These are phyloP conservation scores for Eilema depressum DNA, from an alignment of 2,888 invertebrate genomes.

Conservation along the genomic window DNA sequence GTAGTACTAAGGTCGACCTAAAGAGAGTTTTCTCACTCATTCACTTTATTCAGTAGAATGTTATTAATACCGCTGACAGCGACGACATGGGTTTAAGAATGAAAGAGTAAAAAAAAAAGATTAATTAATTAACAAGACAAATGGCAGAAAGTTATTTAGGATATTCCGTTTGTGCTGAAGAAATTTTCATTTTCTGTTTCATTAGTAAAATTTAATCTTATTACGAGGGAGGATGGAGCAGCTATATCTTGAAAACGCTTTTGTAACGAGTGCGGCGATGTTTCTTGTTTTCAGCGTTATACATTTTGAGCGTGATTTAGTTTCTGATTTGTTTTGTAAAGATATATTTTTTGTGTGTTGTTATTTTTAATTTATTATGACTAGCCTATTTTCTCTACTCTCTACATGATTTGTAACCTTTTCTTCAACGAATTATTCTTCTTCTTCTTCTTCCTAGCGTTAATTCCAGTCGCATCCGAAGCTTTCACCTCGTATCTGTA, in stretches of 20 bases:
- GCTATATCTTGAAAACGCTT: slow-evolving; percentile 72
- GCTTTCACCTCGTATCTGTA: no score
- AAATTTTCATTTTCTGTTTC: slow-evolving; percentile 83
- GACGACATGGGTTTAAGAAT: slow-evolving; percentile 37
- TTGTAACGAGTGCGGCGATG: slow-evolving; percentile 68
- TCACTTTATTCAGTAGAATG: slow-evolving; percentile 5
- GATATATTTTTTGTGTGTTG: background rate
- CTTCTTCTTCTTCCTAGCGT: no score
- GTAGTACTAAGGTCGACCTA: no score
- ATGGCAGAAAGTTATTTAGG: slow-evolving; percentile 75
- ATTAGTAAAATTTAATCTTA: slow-evolving; percentile 83
- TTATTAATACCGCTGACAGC: slow-evolving; percentile 22
- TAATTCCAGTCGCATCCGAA: no score
- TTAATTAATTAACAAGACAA: slow-evolving; percentile 73
- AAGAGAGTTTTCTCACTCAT: background rate
- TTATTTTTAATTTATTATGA: background rate
- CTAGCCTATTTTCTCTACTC: background rate
- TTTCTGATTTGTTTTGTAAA: background rate
- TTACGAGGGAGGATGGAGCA: slow-evolving; percentile 69
- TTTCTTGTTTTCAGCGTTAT: slow-evolving; percentile 56
- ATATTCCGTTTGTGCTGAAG: slow-evolving; percentile 70
- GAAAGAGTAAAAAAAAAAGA: slow-evolving; percentile 55
- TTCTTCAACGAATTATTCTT: no score
- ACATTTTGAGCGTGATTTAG: slow-evolving; percentile 52
- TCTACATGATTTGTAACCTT: no score